Evolutionary conservation across 2,888 invertebrate species (phyloP).

Genomic region (Lasioglossum morio): DNA sequence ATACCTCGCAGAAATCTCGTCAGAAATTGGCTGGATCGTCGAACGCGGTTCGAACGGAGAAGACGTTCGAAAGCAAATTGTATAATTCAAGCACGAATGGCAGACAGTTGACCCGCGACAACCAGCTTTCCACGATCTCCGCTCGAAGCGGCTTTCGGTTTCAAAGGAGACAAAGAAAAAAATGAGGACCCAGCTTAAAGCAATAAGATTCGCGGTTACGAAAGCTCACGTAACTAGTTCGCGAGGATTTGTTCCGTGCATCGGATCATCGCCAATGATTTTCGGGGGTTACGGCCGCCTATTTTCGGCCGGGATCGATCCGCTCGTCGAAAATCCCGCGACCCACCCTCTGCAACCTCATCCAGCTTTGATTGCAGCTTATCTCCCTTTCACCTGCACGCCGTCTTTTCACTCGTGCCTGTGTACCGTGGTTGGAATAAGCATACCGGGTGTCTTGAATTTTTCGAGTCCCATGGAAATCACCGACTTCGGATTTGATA

Average conservation of each 20-base stretch:
- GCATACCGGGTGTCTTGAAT: not conserved
- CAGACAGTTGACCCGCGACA: not conserved
- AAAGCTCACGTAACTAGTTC: constrained; percentile 59
- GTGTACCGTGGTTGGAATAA: not conserved
- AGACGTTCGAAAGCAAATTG: not conserved
- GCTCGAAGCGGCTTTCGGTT: not conserved
- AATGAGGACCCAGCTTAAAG: not conserved
- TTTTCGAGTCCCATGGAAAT: too few relatives aligned
- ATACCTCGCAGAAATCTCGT: not conserved
- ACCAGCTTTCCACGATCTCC: not conserved
- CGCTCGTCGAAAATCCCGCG: constrained; percentile 46
- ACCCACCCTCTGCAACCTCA: constrained; percentile 32
- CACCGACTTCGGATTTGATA: too few relatives aligned
- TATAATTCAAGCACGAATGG: not conserved
- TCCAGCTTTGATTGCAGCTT: not conserved
- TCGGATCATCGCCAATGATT: not conserved
- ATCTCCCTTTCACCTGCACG: constrained; percentile 17
- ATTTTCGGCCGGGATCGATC: constrained; percentile 59
- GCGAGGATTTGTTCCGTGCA: not conserved
- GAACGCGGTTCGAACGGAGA: not conserved
- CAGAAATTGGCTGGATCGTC: not conserved
- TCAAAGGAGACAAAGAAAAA: not conserved
- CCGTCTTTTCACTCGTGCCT: not conserved
- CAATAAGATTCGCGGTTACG: constrained; percentile 46
- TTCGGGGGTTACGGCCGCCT: constrained; percentile 20